These are phyloP conservation scores for Gopherus flavomarginatus DNA, from an alignment of 2,113 vertebrate species.

Conservation along the genomic window DNA sequence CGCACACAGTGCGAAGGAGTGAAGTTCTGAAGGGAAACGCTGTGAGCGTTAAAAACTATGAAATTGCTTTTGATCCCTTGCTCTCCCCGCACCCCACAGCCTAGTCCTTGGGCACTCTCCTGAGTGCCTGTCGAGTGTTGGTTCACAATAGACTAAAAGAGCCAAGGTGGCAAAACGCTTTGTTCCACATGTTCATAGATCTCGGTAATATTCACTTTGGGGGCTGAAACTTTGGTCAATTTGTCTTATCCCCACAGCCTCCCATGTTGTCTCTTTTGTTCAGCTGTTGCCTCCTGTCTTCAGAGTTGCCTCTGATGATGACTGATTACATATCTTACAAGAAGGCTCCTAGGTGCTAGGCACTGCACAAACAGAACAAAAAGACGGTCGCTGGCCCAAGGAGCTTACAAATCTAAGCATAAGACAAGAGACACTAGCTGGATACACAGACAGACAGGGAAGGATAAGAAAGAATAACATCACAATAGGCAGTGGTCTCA, in stretches of 20 bases:
- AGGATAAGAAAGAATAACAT: not conserved
- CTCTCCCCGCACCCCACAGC: not conserved
- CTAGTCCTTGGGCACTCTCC: not conserved
- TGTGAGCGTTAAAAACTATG: not conserved
- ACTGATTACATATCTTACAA: too few relatives aligned
- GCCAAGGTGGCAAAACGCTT: not conserved
- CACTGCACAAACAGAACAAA: not conserved
- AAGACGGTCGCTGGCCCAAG: not conserved
- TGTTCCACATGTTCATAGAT: not conserved
- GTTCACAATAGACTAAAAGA: not conserved
- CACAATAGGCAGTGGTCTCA: not conserved
- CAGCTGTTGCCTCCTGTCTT: not conserved
- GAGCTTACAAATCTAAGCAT: not conserved
- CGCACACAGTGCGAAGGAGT: not conserved
- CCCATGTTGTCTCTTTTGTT: not conserved
- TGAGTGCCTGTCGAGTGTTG: too few relatives aligned
- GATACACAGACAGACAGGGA: too few relatives aligned
- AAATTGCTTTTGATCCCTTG: not conserved
- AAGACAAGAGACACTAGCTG: not conserved
- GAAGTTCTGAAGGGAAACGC: not conserved
- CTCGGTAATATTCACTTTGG: not conserved
- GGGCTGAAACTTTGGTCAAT: not conserved
- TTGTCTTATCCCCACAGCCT: not conserved
- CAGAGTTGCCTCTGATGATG: too few relatives aligned
- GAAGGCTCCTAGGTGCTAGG: accelerated